These are phyloP conservation scores for Folsomia candida DNA, from an alignment of 2,888 invertebrate species.

Conservation along the genomic window DNA sequence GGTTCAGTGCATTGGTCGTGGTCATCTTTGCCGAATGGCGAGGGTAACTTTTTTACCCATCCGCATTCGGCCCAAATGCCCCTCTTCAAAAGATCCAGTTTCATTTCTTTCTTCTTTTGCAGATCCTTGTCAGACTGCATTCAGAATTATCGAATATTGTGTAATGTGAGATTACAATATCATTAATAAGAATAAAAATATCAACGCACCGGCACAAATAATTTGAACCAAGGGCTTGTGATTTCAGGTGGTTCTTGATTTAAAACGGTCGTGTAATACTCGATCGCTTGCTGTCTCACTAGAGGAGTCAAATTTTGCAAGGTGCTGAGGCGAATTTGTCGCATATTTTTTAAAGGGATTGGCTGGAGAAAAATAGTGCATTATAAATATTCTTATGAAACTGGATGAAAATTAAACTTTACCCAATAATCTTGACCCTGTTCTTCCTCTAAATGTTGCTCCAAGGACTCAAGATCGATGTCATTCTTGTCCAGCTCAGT, in stretches of 20 bases:
- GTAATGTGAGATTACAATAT: not conserved
- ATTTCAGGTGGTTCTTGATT: not conserved
- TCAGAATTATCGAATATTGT: no score
- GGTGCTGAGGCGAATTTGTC: not conserved
- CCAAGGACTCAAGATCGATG: not conserved
- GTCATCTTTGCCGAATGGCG: constrained; percentile 6
- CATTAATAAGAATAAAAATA: no score
- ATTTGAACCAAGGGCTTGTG: no score
- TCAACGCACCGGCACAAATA: no score
- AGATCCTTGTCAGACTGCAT: constrained; percentile 14
- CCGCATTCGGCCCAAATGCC: constrained; percentile 18
- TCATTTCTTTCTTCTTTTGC: constrained; percentile 5
- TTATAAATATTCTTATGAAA: not conserved
- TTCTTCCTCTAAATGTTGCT: not conserved
- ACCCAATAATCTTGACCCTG: not conserved
- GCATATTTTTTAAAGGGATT: constrained; percentile 2
- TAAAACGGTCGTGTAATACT: not conserved
- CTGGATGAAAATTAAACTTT: not conserved
- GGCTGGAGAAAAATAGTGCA: not conserved
- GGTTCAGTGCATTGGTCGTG: constrained; percentile 16
- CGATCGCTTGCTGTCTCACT: not conserved
- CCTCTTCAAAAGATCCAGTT: constrained; percentile 13
- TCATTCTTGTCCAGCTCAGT: not conserved
- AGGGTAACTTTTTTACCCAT: constrained; percentile 18
- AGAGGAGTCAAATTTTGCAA: not conserved